These are phyloP conservation scores for Sebastes oblongus DNA, from an alignment of 2,797 vertebrate genomes.

Conservation along the genomic window DNA sequence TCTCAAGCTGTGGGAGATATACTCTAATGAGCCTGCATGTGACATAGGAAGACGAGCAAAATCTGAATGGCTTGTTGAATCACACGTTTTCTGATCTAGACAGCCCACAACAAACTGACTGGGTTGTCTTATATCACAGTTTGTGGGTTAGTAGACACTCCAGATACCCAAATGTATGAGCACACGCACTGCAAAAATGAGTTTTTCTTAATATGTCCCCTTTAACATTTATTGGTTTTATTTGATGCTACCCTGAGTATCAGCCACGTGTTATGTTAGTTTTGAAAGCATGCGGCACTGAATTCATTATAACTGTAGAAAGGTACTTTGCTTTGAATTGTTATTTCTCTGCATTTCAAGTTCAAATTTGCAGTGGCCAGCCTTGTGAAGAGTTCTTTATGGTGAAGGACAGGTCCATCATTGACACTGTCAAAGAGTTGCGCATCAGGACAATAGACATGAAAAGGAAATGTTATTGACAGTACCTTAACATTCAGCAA, in stretches of 20 bases:
- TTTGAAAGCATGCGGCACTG: background rate
- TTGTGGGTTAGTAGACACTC: background rate
- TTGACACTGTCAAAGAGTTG: background rate
- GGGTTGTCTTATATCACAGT: background rate
- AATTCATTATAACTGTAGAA: background rate
- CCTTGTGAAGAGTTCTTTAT: constrained; percentile 3
- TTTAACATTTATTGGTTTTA: background rate
- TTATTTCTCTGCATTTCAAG: background rate
- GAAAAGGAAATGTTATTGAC: constrained; percentile 49
- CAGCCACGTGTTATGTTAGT: background rate
- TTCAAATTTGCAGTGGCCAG: background rate
- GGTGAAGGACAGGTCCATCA: constrained; percentile 42
- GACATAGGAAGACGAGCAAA: background rate
- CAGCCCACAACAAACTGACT: background rate
- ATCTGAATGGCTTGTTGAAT: background rate
- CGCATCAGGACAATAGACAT: constrained; percentile 37
- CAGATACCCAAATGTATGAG: background rate
- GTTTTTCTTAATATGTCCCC: background rate
- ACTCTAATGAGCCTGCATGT: background rate
- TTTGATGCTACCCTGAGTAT: background rate
- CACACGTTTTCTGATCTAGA: background rate
- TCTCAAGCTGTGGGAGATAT: background rate
- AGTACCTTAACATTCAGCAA: constrained; percentile 55
- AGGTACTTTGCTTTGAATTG: background rate
- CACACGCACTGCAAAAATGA: background rate